Conservation (phyloP, 1,140 invertebrate genomes). For the Triops cancriformis region DNA sequence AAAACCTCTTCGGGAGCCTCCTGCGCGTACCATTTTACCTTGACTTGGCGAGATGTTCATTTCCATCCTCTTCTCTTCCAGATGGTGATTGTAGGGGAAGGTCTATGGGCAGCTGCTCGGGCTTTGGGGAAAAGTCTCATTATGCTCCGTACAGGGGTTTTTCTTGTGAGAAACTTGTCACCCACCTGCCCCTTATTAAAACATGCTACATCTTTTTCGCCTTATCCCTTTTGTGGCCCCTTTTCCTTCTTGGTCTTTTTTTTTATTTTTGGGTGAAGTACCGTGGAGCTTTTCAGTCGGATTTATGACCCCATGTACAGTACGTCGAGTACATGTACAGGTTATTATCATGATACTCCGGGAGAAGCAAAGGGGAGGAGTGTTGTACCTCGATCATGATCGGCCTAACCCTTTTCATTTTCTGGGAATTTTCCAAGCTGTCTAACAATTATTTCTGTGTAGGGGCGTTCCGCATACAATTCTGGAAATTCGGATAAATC, state of each 20-base stretch:
- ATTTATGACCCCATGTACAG: not conserved
- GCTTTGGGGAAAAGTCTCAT: not conserved
- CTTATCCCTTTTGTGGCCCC: not conserved
- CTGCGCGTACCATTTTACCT: not conserved
- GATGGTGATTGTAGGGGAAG: slow-evolving; percentile 4
- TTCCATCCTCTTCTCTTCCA: slow-evolving; percentile 2
- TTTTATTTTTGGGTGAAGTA: too few species aligned
- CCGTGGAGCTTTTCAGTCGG: not conserved
- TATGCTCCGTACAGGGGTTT: not conserved
- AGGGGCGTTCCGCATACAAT: too few species aligned
- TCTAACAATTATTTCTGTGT: too few species aligned
- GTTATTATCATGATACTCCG: not conserved
- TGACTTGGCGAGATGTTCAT: not conserved
- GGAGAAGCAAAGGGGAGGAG: too few species aligned
- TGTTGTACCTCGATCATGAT: too few species aligned
- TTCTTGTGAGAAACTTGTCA: not conserved
- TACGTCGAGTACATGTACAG: too few species aligned
- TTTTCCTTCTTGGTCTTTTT: not conserved
- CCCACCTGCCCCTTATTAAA: slow-evolving; percentile 1
- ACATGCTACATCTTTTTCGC: not conserved
- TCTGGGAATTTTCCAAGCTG: too few species aligned
- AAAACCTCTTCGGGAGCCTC: not conserved
- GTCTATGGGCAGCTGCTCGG: not conserved
- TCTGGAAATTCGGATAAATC: too few species aligned
- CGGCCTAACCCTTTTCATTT: too few species aligned